phyloP scores from a whole-genome alignment of 1,140 invertebrate species.

The Pseudomyrmex flavicornis region DNA sequence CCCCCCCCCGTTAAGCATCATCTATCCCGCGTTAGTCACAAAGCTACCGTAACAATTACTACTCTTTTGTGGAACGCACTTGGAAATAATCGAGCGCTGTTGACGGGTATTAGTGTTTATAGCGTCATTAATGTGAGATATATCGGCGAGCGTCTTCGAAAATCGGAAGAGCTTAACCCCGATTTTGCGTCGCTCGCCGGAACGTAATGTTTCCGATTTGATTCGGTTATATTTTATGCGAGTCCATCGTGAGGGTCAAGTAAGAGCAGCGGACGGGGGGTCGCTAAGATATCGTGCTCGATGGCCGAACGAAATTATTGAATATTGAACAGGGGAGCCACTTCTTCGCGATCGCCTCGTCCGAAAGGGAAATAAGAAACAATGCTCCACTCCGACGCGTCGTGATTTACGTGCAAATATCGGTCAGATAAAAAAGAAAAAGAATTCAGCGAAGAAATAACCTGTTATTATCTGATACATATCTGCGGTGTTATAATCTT shows the following conservation, averaged over 20 bases:
- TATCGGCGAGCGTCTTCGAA: slow-evolving; percentile 65
- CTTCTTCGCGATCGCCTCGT: slow-evolving; percentile 62
- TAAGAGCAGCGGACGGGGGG: slow-evolving; percentile 46
- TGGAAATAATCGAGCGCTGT: slow-evolving; percentile 31
- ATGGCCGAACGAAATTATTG: slow-evolving; percentile 73
- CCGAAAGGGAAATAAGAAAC: slow-evolving; percentile 61
- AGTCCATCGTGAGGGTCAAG: slow-evolving; percentile 48
- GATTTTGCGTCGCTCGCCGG: slow-evolving; percentile 72
- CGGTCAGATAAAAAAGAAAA: background rate
- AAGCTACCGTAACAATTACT: slow-evolving; percentile 45
- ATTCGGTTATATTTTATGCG: slow-evolving; percentile 78
- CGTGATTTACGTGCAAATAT: slow-evolving; percentile 58
- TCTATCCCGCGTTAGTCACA: slow-evolving; percentile 30
- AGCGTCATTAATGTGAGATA: slow-evolving; percentile 74
- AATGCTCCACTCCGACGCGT: slow-evolving; percentile 57
- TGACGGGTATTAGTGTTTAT: slow-evolving; percentile 68
- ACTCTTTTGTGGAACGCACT: slow-evolving; percentile 47
- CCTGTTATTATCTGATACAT: slow-evolving; percentile 9
- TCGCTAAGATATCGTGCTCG: slow-evolving; percentile 29
- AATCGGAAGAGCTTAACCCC: slow-evolving; percentile 81
- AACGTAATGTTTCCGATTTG: slow-evolving; percentile 77
- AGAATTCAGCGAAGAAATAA: slow-evolving; percentile 23
- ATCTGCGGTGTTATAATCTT: too few species aligned
- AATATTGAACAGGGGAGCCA: slow-evolving; percentile 75
- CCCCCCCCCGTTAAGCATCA: slow-evolving; percentile 32